phyloP scores from a whole-genome alignment of 2,888 invertebrate genomes.

The Lapara coniferarum region DNA sequence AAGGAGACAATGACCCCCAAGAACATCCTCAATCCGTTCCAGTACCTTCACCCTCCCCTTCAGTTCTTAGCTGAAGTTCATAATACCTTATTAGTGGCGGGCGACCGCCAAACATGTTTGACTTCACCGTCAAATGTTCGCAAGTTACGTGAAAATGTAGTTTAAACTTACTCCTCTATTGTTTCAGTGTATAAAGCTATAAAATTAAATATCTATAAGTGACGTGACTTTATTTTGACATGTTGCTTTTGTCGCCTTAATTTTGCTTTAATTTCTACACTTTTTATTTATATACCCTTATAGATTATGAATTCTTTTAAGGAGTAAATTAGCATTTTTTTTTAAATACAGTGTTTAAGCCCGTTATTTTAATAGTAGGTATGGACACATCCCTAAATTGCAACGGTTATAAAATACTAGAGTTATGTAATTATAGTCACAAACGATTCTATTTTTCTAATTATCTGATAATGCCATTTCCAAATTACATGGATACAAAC shows the following conservation, averaged over 20 bases:
- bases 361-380: too few species aligned
- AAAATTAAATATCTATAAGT: too few species aligned
- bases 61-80: conserved; percentile 75
- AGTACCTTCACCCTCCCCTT: conserved; percentile 54
- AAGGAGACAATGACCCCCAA: neutral
- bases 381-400: too few species aligned
- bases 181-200: neutral
- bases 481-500: conserved; percentile 39
- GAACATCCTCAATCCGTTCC: conserved; percentile 35
- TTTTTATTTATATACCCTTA: too few species aligned
- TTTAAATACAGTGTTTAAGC: too few species aligned
- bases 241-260: too few species aligned
- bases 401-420: too few species aligned
- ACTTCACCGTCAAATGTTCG: conserved; percentile 45
- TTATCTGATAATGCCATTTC: conserved; percentile 43
- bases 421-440: too few species aligned
- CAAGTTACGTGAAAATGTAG: conserved; percentile 35
- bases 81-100: conserved; percentile 80
- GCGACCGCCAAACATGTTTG: conserved; percentile 63
- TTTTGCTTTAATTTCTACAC: too few species aligned
- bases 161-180: conserved; percentile 31
- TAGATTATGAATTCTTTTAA: too few species aligned
- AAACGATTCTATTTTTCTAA: conserved; percentile 30
- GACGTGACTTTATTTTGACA: too few species aligned
- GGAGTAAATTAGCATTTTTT: too few species aligned